Percentiles rank a stretch among this genome's conserved stretches.
These are phyloP conservation scores for Porites evermanni DNA, from an alignment of 92 coral and sea anemone species.

Conservation along the genomic window DNA sequence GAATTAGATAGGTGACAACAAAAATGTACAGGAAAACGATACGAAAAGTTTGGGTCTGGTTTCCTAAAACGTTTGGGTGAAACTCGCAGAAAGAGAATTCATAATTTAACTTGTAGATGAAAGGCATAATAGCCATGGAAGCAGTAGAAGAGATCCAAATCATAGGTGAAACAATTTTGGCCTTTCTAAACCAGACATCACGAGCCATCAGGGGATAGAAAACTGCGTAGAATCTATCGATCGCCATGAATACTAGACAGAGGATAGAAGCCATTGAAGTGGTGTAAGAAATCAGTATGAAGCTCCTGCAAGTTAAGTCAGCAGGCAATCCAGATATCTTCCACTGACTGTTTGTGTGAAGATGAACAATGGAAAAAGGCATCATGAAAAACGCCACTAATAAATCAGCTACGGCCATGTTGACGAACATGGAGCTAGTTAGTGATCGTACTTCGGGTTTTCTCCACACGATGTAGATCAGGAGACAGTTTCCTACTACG, in stretches of 20 bases:
- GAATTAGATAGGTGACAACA: not conserved
- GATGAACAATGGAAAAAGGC: not conserved
- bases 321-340: not conserved
- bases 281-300: not conserved
- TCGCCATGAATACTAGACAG: slow-evolving; percentile 11
- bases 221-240: slow-evolving; percentile 34
- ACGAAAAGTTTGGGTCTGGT: not conserved
- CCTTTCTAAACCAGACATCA: slow-evolving; percentile 24
- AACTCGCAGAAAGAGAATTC: too few relatives aligned
- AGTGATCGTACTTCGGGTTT: slow-evolving; percentile 20
- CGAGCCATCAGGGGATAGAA: slow-evolving; percentile 7
- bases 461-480: slow-evolving; percentile 29
- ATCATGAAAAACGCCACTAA: slow-evolving; percentile 4
- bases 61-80: not conserved
- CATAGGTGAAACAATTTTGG: slow-evolving; percentile 9
- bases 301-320: slow-evolving; percentile 9
- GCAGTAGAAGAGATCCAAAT: slow-evolving; percentile 18
- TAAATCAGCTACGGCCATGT: slow-evolving; percentile 20
- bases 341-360: not conserved
- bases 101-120: not conserved
- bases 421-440: slow-evolving; percentile 28
- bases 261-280: slow-evolving; percentile 21
- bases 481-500: slow-evolving; percentile 4
- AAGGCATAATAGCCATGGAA: slow-evolving; percentile 1
- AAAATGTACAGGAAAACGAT: not conserved